Base-by-base conservation (phyloP, 2,888 invertebrate species). In the Parnassius orleans region DNA sequence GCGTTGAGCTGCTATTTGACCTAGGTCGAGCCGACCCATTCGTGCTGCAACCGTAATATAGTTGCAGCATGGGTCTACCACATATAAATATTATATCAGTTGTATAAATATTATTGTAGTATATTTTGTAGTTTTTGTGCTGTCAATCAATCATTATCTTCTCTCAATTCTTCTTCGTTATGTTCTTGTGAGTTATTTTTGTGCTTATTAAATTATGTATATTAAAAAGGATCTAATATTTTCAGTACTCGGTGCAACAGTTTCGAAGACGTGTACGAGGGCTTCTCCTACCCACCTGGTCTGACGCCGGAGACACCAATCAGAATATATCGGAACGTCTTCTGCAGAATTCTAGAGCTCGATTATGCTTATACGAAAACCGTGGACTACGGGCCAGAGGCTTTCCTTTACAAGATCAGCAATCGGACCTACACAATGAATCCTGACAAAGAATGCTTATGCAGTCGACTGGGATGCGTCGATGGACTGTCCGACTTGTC, bases 221-320 rank as follows among this genome's bases (percentile, higher is more conserved):
- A 19, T 47, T 14, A 48, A 43, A 11, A 11, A 15, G 14, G 14
- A 47, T 3, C 3, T 47, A n/a, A 47, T 7, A 7, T 75, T 33
- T 78, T 9, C 75, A 90, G 95, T 60, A 87, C 93, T 0, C 84
- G 81, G 51, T 97, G 97, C 80, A 95, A 95, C 77, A 87, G 92
- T 3, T 87, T 96, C 14, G 92, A 92, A 68, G 95, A 96, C 15
- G 78, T 93, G 0, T 95, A 94, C 67, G 97, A 97, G 78, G 97
- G 96, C 0, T 92, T 95, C 0, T 79, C 94, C 1, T 96, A 95
- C 71, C 95, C 96, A 0, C 83, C 92, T 1, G 85, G 93, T 54
- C 73, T 97, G 58, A 80, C 83, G 5, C 81, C 87, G 33, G 90
- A 87, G 0, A 88, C 86, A 0, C 78, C 83, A 0, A 89, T 97